Conservation (phyloP, 2,888 invertebrate genomes). For the Himalopsyche tibetana region DNA sequence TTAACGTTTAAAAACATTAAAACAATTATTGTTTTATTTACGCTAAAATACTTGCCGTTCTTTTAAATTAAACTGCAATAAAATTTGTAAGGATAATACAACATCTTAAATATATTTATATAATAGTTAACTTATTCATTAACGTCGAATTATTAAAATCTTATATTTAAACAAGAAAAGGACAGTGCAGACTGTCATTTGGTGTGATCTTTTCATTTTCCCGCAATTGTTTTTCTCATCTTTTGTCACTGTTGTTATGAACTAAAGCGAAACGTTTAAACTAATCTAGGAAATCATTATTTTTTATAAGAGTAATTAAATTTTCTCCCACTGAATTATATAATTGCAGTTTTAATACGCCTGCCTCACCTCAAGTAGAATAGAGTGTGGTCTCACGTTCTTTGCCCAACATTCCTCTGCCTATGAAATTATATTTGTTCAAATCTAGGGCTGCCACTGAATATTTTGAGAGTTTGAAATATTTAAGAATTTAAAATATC, state of each 20-base stretch:
- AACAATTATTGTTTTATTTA: no score
- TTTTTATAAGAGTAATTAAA: not conserved
- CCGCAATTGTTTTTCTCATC: not conserved
- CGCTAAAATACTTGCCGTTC: not conserved
- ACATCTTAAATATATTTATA: no score
- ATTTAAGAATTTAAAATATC: no score
- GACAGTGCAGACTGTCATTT: no score
- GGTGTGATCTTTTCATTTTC: not conserved
- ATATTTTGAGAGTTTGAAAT: not conserved
- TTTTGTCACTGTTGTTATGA: not conserved
- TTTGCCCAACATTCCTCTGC: slow-evolving; percentile 12
- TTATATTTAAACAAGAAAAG: no score
- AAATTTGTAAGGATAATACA: no score
- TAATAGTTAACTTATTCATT: no score
- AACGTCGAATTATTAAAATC: no score
- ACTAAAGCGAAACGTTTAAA: not conserved
- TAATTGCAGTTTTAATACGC: slow-evolving; percentile 31
- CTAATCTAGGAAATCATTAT: not conserved
- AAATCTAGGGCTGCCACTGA: not conserved
- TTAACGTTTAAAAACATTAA: no score
- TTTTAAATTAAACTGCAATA: no score
- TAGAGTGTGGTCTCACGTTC: slow-evolving; percentile 32
- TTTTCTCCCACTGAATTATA: slow-evolving; percentile 22
- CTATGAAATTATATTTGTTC: slow-evolving; percentile 1
- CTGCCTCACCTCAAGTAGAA: not conserved